Evolutionary conservation across 92 coral and sea anemone species (phyloP), one percentile per base, ranked within the genome.

Genomic region (Pocillopora meandrina): DNA sequence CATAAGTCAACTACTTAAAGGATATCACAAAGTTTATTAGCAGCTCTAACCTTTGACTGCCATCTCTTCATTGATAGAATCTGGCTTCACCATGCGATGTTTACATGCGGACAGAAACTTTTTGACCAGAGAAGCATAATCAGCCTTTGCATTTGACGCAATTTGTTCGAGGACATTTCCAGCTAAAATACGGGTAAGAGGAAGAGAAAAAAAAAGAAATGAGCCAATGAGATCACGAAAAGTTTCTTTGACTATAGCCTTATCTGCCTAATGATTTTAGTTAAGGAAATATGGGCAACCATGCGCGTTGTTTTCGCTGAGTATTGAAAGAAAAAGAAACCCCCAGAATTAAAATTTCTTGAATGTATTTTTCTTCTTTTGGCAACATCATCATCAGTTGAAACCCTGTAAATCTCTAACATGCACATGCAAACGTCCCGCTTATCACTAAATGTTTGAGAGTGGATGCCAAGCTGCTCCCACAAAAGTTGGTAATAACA

Each of bases 21-120:
- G 52, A 42, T 42, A 42, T 42, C 52, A 42, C 52, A 42, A 42
- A 42, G 52, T 7, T 42, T 42, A 42, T 42, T 42, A 9, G 8
- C 12, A 26, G 15, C 12, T 26, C 91, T 68, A 42, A 92, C 98
- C 98, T 92, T 90, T 89, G 12, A 90, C 78, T 33, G 92, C 93
- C 0, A 77, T 60, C 15, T 88, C 92, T 56, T 80, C 88, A 69
- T 76, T 92, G 20, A 94, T 61, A 57, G 71, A 23, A 34, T 60
- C 84, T 14, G 87, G 84, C 72, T 80, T 87, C 61, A 89, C n/a
- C 16, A 31, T 33, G 19, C 74, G 78, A 59, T 85, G 82, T 59
- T 75, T 90, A 19, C 92, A 86, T 18, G 88, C 84, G 18, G 63
- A 61, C 58, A 94, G 82, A 76, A 94, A 90, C 75, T 84, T 70